Percentiles rank a stretch among this genome's conserved stretches.
Evolutionary conservation across 2,797 vertebrate genomes (phyloP).

Genomic region (Enteromius viviparus): DNA sequence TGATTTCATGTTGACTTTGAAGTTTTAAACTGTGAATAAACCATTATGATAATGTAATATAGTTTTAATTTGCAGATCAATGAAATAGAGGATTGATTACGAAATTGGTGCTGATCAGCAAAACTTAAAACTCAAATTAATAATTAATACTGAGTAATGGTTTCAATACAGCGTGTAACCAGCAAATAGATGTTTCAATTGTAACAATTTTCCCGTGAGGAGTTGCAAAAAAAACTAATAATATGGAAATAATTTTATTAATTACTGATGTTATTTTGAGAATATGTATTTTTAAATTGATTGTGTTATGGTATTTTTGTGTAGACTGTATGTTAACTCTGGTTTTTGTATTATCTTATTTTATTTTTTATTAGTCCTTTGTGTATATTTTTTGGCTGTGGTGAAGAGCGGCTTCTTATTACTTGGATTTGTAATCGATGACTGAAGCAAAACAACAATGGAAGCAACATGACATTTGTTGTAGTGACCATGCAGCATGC

Average conservation of each 20-base stretch:
- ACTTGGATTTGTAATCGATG: conserved; percentile 46
- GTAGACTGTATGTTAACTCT: conserved; percentile 57
- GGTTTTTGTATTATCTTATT: conserved; percentile 52
- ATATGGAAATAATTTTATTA: conserved; percentile 35
- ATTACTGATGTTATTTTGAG: conserved; percentile 46
- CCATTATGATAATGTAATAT: conserved; percentile 26
- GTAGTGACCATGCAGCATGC: conserved; percentile 62
- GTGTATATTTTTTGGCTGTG: conserved; percentile 26
- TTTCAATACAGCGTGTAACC: conserved; percentile 54
- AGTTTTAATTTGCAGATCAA: conserved; percentile 6
- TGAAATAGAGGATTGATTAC: background rate
- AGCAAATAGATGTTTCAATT: conserved; percentile 22
- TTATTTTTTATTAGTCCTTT: background rate
- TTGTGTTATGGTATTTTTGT: conserved; percentile 59
- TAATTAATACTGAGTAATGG: conserved; percentile 30
- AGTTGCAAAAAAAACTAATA: conserved; percentile 29
- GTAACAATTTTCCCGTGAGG: conserved; percentile 22
- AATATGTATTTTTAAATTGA: conserved; percentile 55
- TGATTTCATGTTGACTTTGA: conserved; percentile 39
- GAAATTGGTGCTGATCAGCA: background rate
- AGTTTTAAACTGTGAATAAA: conserved; percentile 52
- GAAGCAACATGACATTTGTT: conserved; percentile 49
- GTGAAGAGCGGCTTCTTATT: conserved; percentile 30
- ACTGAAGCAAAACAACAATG: conserved; percentile 51
- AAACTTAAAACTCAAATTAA: conserved; percentile 6